Conservation (phyloP, 2,113 vertebrate genomes). For the Myxocyprinus asiaticus region DNA sequence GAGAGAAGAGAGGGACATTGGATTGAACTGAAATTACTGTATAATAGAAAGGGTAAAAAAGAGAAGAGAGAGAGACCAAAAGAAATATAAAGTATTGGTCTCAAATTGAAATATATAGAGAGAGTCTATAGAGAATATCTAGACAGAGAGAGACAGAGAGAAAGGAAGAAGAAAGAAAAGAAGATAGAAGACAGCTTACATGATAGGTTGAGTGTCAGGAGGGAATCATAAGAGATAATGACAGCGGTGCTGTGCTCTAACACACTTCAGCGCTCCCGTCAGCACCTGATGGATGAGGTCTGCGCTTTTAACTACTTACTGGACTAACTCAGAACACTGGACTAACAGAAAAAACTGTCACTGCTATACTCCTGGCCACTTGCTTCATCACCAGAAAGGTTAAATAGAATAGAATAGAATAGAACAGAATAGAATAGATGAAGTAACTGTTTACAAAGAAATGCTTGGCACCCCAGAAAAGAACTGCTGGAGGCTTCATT, state of each 20-base stretch:
- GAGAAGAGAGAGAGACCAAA: neutral
- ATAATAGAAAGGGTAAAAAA: neutral
- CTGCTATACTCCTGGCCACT: neutral
- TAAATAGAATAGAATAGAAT: neutral
- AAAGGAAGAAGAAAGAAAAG: conserved; percentile 23
- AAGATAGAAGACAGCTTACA: conserved; percentile 21
- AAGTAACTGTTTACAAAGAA: too few relatives aligned
- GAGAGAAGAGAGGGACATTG: conserved; percentile 1
- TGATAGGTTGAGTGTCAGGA: conserved; percentile 32
- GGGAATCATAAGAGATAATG: conserved; percentile 43
- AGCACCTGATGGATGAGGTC: conserved; percentile 43
- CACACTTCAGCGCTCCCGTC: conserved; percentile 38
- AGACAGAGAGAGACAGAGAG: neutral
- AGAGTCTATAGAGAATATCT: neutral
- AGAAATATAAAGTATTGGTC: conserved; percentile 5
- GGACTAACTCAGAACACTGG: conserved; percentile 20
- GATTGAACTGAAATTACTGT: neutral
- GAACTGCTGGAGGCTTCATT: too few relatives aligned
- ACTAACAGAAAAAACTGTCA: neutral
- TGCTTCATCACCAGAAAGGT: conserved; percentile 1
- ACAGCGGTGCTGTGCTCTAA: conserved; percentile 35
- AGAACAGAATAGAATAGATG: too few relatives aligned
- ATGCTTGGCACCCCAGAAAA: too few relatives aligned
- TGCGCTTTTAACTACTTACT: conserved; percentile 38
- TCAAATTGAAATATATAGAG: conserved; percentile 31